These are phyloP conservation scores for Leptodactylus fuscus DNA, from an alignment of 2,113 vertebrate genomes.

Conservation along the genomic window DNA sequence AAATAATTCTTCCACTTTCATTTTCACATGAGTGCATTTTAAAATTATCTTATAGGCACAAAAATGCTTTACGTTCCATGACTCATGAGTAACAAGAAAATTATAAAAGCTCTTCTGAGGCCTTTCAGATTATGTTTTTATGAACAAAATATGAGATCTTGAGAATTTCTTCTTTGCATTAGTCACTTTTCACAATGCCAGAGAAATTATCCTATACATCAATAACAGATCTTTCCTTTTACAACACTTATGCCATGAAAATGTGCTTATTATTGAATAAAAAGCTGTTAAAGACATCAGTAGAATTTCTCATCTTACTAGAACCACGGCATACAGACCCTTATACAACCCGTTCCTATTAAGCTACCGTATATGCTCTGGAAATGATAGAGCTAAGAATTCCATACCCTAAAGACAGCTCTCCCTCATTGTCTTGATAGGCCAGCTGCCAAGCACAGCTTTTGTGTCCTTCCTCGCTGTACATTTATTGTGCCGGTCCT, in stretches of 20 bases:
- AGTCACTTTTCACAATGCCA: conserved; percentile 25
- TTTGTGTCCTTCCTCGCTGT: no score
- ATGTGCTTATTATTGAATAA: conserved; percentile 7
- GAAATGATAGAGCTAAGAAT: no score
- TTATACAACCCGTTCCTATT: no score
- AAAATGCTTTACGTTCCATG: conserved; percentile 38
- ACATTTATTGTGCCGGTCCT: no score
- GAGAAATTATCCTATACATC: conserved; percentile 11
- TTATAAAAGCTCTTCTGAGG: conserved; percentile 22
- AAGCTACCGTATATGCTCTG: no score
- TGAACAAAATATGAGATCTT: conserved; percentile 8
- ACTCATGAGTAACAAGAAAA: conserved; percentile 53
- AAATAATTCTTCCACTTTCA: conserved; percentile 27
- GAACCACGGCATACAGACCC: no score
- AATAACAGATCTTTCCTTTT: conserved; percentile 17
- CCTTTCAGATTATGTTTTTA: conserved; percentile 38
- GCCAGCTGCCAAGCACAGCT: no score
- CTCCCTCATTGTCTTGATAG: no score
- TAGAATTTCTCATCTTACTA: neutral
- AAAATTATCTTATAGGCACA: conserved; percentile 23
- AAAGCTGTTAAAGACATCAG: neutral
- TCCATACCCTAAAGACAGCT: no score
- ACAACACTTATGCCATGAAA: conserved; percentile 31
- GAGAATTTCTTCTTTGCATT: conserved; percentile 23
- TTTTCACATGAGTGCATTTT: conserved; percentile 20